Conservation (phyloP, 2,888 invertebrate species). For the Troides aeacus region DNA sequence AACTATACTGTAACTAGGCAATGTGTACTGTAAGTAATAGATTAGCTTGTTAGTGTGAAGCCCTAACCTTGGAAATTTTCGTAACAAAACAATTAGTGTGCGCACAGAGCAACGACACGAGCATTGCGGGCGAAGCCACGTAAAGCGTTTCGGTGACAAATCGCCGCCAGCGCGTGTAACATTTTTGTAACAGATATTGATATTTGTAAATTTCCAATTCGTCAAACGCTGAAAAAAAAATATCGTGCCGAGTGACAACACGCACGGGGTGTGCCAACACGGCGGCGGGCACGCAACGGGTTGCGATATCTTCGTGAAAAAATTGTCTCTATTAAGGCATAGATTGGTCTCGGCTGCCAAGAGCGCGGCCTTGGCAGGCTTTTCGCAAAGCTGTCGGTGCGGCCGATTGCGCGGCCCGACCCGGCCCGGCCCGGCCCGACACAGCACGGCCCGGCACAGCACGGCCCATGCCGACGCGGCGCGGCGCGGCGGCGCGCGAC, state of each 20-base stretch:
- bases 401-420: conserved; percentile 52
- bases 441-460: too few relatives aligned
- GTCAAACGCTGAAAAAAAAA: conserved; percentile 14
- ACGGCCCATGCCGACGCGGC: too few relatives aligned
- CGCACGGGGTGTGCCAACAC: conserved; percentile 57
- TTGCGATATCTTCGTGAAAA: conserved; percentile 48
- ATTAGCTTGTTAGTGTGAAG: too few relatives aligned
- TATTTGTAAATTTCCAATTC: conserved; percentile 28
- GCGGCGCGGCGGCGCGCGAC: conserved; percentile 50
- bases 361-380: conserved; percentile 62
- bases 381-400: conserved; percentile 61
- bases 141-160: background rate
- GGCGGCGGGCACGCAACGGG: conserved; percentile 53
- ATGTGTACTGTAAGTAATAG: too few relatives aligned
- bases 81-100: background rate
- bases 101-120: background rate
- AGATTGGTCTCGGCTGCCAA: conserved; percentile 71
- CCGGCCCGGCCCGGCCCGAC: too few relatives aligned
- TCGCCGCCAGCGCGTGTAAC: conserved; percentile 8
- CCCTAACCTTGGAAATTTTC: background rate
- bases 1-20: too few relatives aligned
- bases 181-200: conserved; percentile 22
- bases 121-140: background rate
- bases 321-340: conserved; percentile 59
- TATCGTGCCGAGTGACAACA: conserved; percentile 37